phyloP scores from a whole-genome alignment of 2,797 vertebrate genomes.

The Galagoides demidoff region DNA sequence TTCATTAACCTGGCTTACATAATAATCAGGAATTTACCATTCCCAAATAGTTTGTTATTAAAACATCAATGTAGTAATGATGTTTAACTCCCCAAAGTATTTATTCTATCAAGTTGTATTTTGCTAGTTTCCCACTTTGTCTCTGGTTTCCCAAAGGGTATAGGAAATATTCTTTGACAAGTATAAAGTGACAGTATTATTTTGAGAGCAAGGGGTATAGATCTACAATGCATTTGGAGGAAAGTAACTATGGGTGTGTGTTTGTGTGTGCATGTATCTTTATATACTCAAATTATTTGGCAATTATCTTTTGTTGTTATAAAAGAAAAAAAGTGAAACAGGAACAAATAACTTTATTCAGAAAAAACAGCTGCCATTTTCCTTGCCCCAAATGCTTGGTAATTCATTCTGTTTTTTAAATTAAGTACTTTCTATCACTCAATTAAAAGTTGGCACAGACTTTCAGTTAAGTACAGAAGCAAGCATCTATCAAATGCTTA shows the following conservation, averaged over 20 bases:
- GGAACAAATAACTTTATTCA: constrained; percentile 38
- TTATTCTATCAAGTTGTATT: constrained; percentile 38
- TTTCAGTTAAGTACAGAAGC: constrained; percentile 18
- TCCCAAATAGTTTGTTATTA: not conserved
- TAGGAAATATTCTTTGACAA: constrained; percentile 18
- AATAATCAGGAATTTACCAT: not conserved
- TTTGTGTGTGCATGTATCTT: not conserved
- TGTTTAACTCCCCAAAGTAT: not conserved
- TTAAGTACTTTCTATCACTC: not conserved
- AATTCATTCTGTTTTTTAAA: not conserved
- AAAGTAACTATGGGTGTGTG: not conserved
- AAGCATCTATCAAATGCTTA: not conserved
- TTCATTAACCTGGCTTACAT: constrained; percentile 30
- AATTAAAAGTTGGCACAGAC: constrained; percentile 19
- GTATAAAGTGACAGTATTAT: not conserved
- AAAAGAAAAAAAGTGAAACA: constrained; percentile 21
- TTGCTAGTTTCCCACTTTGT: constrained; percentile 1
- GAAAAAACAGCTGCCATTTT: not conserved
- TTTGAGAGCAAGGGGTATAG: constrained; percentile 16
- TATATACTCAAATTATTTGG: constrained; percentile 27
- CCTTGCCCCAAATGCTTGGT: constrained; percentile 23
- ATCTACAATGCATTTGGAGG: not conserved
- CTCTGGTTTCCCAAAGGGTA: not conserved
- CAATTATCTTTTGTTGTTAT: constrained; percentile 45
- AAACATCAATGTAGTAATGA: constrained; percentile 20